Base-by-base conservation (phyloP, 2,797 vertebrate species). In the Erethizon dorsatum region DNA sequence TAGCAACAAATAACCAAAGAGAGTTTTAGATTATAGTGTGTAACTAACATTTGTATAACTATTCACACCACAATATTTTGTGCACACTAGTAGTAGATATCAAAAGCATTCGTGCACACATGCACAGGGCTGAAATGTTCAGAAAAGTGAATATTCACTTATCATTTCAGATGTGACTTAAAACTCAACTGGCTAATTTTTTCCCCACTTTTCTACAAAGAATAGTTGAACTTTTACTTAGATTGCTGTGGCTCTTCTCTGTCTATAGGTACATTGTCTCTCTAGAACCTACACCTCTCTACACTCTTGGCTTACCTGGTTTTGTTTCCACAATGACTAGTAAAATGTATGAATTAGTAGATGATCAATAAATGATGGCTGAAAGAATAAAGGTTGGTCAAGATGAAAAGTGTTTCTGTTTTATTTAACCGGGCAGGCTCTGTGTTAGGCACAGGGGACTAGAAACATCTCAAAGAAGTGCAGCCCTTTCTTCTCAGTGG, bases 41-140 rank as follows among this genome's bases (percentile, higher is more conserved):
- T 88, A 94, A 63, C 90, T 97, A 90, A 79, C 50, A 88, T 92
- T 93, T 92, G 61, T 80, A 61, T 92, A 95, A 78, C 80, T 90
- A 94, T 83, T 91, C 50, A 56, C 47, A 84, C 77, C 0, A 41
- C 20, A 1, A 10, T 92, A 88, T 73, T 93, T 92, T 84, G 59
- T n/a, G 15, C 22, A 54, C 86, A 45, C 31, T 63, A 67, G 82
- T 56, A 84, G 65, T 71, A 86, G 24, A 83, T 91, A 95, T 71
- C 28, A 37, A 14, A 24, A 13, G 24, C n/a, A 90, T 47, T 54
- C 22, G 54, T 33, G 33, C 31, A 59, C 5, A 9, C 33, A 80
- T 31, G 59, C 20, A 61, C 10, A 79, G 1, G 82, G 50, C 33
- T 50, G 69, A 92, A 82, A 69, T 20, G 2, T n/a, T 83, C 20